Evolutionary conservation across 2,888 invertebrate genomes (phyloP).

Genomic region (Apamea crenata): DNA sequence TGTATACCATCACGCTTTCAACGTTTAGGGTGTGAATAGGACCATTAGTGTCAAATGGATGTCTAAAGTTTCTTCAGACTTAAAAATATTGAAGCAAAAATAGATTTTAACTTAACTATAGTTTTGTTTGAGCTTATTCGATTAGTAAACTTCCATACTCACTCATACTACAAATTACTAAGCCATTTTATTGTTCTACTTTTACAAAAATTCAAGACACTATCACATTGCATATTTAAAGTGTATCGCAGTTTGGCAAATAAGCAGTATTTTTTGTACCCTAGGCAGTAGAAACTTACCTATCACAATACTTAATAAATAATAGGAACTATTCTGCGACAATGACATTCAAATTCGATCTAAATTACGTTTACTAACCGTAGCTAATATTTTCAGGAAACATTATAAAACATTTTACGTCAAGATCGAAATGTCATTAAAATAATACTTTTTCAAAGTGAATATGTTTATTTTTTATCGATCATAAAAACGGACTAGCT

Average conservation of each 20-base stretch:
- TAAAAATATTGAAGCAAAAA: neutral
- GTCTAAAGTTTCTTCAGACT: neutral
- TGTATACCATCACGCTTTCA: neutral
- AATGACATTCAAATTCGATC: constrained; percentile 18
- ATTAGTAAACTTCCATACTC: neutral
- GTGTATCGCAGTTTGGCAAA: neutral
- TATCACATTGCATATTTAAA: neutral
- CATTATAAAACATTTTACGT: neutral
- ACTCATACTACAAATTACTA: neutral
- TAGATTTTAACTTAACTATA: neutral
- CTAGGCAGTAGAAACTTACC: neutral
- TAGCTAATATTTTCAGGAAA: constrained; percentile 28
- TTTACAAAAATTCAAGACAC: neutral
- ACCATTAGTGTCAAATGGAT: neutral
- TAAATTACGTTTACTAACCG: constrained; percentile 2
- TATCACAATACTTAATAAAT: neutral
- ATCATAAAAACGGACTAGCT: neutral
- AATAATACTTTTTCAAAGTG: neutral
- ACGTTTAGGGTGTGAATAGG: neutral
- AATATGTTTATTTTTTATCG: constrained; percentile 1
- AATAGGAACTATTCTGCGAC: neutral
- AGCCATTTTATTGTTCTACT: neutral
- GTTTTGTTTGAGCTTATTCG: neutral
- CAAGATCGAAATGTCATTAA: constrained; percentile 7
- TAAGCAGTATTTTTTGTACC: neutral